Evolutionary conservation across 2,888 invertebrate species (phyloP), one percentile per base, ranked within the genome.

Genomic region (Macaria notata): DNA sequence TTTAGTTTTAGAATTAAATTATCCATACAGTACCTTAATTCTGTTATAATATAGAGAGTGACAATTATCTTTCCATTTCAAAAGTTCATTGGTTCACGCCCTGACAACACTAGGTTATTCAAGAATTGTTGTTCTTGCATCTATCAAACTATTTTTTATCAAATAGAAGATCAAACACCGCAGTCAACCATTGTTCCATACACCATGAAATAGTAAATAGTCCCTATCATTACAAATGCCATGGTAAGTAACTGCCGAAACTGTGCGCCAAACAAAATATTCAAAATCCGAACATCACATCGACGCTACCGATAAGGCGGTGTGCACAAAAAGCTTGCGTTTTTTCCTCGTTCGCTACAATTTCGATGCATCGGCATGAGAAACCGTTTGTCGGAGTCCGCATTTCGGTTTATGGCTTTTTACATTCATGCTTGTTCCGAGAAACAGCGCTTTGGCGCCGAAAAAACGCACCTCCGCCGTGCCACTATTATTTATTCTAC

Each of bases 361-460:
- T 78, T 80, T 81, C 66, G 78, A 83, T 85, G 85, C 86, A 86
- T 79, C 83, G 86, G 81, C 78, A 86, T 81, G 84, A 87, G 81
- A 86, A 87, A 82, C 84, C 80, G 86, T 88, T 88, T 84, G 86
- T 84, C 85, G 84, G 85, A 66, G 62, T 65, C 69, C 64, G 67
- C 60, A 62, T 64, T 79, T 78, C 74, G 77, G 79, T 84, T 84
- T 85, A 81, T 78, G 78, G 75, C 72, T 82, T 88, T 87, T 88
- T 87, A 86, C 83, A 83, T 87, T 84, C 79, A 86, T 80, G 79
- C 79, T 65, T 68, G 72, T 89, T 89, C 89, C 78, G 68, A 84
- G 89, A 89, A 89, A 81, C 83, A 80, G 84, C 81, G 78, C 84
- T 87, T 87, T 84, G 89, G 88, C 89, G 89, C 89, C 88, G 83